Evolutionary conservation across 2,888 invertebrate species (phyloP).

Genomic region (Eristalis intricaria): DNA sequence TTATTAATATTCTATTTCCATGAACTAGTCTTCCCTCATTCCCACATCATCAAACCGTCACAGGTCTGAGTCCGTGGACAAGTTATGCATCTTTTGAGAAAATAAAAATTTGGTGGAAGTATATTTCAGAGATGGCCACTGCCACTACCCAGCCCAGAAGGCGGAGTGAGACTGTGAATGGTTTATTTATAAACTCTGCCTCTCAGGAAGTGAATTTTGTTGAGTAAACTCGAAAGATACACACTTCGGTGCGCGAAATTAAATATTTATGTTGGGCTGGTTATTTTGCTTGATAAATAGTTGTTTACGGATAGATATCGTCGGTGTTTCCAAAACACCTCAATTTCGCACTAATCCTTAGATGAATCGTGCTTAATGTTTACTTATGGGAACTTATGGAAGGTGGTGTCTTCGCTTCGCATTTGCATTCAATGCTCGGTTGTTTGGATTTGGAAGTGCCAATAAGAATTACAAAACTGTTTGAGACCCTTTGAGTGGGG

Average conservation of each 20-base stretch:
- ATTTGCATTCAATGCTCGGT: neutral
- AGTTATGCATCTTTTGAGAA: neutral
- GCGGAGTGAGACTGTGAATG: conserved; percentile 22
- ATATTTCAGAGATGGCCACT: conserved; percentile 12
- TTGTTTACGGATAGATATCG: conserved; percentile 46
- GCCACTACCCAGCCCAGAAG: conserved; percentile 5
- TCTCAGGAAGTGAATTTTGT: conserved; percentile 54
- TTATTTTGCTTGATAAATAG: conserved; percentile 39
- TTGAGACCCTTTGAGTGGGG: neutral
- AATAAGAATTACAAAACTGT: neutral
- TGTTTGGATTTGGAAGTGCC: neutral
- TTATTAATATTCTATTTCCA: conserved; percentile 56
- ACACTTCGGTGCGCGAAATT: conserved; percentile 46
- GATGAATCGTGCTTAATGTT: neutral
- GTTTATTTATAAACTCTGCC: conserved; percentile 52
- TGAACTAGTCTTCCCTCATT: neutral
- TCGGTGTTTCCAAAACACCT: conserved; percentile 53
- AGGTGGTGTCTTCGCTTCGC: neutral
- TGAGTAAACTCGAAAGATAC: conserved; percentile 43
- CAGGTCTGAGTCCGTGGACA: neutral
- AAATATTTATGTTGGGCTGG: conserved; percentile 50
- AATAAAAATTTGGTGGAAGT: neutral
- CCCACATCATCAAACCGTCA: conserved; percentile 9
- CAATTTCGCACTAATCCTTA: conserved; percentile 18
- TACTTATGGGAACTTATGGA: too few species aligned